phyloP scores from a whole-genome alignment of 1,140 invertebrate genomes.

The Drosophila jambulina region DNA sequence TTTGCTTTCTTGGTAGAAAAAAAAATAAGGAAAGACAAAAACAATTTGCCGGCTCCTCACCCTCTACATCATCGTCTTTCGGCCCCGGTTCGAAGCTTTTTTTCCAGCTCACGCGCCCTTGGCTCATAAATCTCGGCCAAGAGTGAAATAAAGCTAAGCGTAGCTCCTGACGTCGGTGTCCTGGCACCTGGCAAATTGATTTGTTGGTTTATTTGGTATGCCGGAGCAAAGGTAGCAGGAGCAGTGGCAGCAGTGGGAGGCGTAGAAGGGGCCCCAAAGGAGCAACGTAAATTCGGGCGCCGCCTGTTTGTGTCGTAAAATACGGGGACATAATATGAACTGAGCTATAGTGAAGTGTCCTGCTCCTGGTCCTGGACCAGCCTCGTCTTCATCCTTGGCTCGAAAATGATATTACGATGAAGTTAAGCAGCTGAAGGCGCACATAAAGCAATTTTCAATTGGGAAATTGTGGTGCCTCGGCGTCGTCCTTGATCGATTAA shows the following conservation, averaged over 20 bases:
- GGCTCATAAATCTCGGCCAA: slow-evolving; percentile 81
- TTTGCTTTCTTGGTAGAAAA: slow-evolving; percentile 5
- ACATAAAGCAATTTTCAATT: slow-evolving; percentile 83
- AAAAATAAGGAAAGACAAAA: slow-evolving; percentile 64
- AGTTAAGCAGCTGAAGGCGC: slow-evolving; percentile 66
- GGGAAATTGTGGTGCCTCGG: slow-evolving; percentile 39
- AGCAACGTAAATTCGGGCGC: slow-evolving; percentile 63
- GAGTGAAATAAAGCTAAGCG: slow-evolving; percentile 83
- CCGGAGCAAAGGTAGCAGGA: slow-evolving; percentile 16
- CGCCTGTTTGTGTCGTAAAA: slow-evolving; percentile 83
- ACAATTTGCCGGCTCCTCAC: slow-evolving; percentile 67
- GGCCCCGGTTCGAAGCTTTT: slow-evolving; percentile 38
- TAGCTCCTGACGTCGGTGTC: slow-evolving; percentile 46
- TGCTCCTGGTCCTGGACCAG: slow-evolving; percentile 11
- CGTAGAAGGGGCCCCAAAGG: slow-evolving; percentile 7
- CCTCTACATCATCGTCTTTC: slow-evolving; percentile 32
- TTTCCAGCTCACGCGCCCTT: slow-evolving; percentile 77
- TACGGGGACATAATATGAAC: slow-evolving; percentile 61
- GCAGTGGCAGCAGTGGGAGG: background rate
- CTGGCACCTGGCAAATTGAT: slow-evolving; percentile 81
- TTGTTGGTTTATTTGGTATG: slow-evolving; percentile 79
- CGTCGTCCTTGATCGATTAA: slow-evolving; percentile 70
- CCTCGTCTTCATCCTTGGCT: slow-evolving; percentile 14
- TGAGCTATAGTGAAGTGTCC: slow-evolving; percentile 75
- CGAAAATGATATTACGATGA: slow-evolving; percentile 81